Percentiles rank a stretch among this genome's conserved stretches.
Evolutionary conservation across 2,113 vertebrate genomes (phyloP).

Genomic region (Crotalus horridus): DNA sequence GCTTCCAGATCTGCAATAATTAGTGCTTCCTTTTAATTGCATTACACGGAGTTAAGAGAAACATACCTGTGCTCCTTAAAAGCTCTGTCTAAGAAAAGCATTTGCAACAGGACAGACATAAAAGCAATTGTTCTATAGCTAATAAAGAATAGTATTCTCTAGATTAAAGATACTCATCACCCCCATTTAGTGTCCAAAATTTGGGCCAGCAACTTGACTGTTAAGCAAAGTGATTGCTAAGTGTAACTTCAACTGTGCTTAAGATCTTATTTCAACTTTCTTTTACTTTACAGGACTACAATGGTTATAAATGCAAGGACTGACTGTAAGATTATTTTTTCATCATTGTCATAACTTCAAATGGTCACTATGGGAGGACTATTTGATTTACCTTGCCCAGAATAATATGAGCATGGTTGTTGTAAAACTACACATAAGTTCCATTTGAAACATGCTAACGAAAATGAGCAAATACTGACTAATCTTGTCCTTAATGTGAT

Average conservation of each 20-base stretch:
- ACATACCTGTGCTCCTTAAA: neutral
- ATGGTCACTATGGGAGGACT: neutral
- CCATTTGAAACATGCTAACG: neutral
- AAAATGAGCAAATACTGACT: neutral
- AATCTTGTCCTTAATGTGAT: neutral
- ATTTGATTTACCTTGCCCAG: neutral
- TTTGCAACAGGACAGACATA: neutral
- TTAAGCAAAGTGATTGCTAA: neutral
- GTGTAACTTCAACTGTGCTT: neutral
- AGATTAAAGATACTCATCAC: neutral
- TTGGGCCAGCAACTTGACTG: neutral
- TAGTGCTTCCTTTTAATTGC: neutral
- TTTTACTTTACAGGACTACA: neutral
- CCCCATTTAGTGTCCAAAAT: neutral
- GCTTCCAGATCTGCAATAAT: neutral
- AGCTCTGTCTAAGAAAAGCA: neutral
- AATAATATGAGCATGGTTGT: neutral
- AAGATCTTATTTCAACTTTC: neutral
- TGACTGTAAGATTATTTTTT: neutral
- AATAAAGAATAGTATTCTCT: neutral
- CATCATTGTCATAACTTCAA: neutral
- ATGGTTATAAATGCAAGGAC: neutral
- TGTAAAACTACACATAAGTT: neutral
- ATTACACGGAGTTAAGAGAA: neutral
- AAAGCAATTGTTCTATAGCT: neutral